Conservation (phyloP, 2,113 vertebrate species). For the Candoia aspera region DNA sequence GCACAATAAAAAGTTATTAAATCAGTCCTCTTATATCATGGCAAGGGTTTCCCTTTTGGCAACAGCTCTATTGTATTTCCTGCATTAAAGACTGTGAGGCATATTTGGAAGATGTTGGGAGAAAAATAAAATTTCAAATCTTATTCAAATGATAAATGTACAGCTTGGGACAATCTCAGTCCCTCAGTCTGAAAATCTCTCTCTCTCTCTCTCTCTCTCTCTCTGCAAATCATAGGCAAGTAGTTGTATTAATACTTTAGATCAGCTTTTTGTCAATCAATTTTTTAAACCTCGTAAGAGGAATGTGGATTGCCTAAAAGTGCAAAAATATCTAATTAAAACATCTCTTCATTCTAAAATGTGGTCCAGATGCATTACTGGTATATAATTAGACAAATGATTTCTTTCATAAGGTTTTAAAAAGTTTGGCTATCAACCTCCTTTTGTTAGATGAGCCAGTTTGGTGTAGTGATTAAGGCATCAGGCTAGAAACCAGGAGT, state of each 20-base stretch:
- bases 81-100: too few species aligned
- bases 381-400: not conserved
- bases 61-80: too few species aligned
- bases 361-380: not conserved
- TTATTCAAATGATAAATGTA: too few species aligned
- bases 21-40: too few species aligned
- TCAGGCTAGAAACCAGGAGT: not conserved
- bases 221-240: too few species aligned
- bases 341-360: not conserved
- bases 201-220: too few species aligned
- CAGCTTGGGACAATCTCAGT: too few species aligned
- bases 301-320: not conserved
- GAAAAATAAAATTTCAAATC: too few species aligned
- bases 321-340: not conserved
- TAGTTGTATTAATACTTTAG: too few species aligned
- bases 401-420: not conserved
- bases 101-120: too few species aligned
- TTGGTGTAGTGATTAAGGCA: not conserved
- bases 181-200: too few species aligned
- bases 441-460: not conserved
- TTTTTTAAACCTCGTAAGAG: not conserved
- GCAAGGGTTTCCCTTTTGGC: too few species aligned
- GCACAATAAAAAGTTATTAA: not conserved
- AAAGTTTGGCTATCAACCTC: not conserved
- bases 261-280: not conserved